These are phyloP conservation scores for Physocephala rufipes DNA, from an alignment of 2,888 invertebrate genomes.

Conservation along the genomic window DNA sequence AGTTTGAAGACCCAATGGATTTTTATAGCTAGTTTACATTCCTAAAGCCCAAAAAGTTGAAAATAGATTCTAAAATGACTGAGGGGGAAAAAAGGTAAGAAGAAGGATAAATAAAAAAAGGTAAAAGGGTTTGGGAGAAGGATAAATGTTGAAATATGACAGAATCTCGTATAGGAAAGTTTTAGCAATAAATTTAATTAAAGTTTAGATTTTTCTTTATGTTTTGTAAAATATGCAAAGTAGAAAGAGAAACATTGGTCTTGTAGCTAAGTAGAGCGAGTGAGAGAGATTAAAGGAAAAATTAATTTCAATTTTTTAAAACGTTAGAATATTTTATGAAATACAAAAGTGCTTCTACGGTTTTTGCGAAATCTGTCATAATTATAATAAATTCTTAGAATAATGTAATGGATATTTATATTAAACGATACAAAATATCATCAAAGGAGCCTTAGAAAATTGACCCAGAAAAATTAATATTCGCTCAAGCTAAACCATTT, in stretches of 20 bases:
- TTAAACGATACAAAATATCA: too few relatives aligned
- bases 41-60: neutral
- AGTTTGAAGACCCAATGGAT: constrained; percentile 10
- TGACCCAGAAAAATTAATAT: too few relatives aligned
- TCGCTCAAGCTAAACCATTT: too few relatives aligned
- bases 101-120: neutral
- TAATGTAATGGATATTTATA: too few relatives aligned
- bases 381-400: too few relatives aligned
- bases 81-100: neutral
- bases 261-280: too few relatives aligned
- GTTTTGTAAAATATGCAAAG: constrained; percentile 1
- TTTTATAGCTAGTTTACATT: neutral
- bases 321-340: too few relatives aligned
- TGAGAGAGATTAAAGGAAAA: too few relatives aligned
- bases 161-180: neutral
- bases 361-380: too few relatives aligned
- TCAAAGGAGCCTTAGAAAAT: too few relatives aligned
- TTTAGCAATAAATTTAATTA: constrained; percentile 19
- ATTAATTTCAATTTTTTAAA: too few relatives aligned
- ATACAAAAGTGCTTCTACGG: too few relatives aligned
- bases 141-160: constrained; percentile 4
- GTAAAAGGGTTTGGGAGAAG: neutral
- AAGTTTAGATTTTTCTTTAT: constrained; percentile 25
- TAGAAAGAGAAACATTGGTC: neutral
- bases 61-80: neutral